Conservation (phyloP, 1,140 invertebrate genomes). For the Pectinophora gossypiella region DNA sequence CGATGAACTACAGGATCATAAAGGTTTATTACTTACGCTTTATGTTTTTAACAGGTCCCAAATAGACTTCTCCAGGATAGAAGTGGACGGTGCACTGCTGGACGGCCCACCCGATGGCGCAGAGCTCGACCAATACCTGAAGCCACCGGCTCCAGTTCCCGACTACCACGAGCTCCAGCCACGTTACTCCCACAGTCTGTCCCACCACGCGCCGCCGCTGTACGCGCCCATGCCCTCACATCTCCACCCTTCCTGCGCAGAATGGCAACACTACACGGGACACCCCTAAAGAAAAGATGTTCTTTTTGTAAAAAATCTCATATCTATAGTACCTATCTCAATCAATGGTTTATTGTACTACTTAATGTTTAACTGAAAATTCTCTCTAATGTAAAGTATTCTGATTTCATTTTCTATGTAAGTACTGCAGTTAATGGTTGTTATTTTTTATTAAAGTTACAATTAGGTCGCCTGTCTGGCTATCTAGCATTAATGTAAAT, state of each 20-base stretch:
- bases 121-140: constrained; percentile 63
- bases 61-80: constrained; percentile 56
- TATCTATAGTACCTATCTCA: too few relatives aligned
- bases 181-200: constrained; percentile 33
- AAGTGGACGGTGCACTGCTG: constrained; percentile 21
- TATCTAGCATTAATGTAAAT: constrained; percentile 24
- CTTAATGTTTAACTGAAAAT: too few relatives aligned
- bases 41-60: too few relatives aligned
- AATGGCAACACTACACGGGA: constrained; percentile 48
- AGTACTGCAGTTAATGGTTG: too few relatives aligned
- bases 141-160: constrained; percentile 34
- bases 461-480: constrained; percentile 33
- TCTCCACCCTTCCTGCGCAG: constrained; percentile 45
- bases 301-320: too few relatives aligned
- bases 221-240: constrained; percentile 47
- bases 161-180: constrained; percentile 66
- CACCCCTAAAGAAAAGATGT: constrained; percentile 51
- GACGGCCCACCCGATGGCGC: constrained; percentile 57
- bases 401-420: too few relatives aligned
- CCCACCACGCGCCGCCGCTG: constrained; percentile 39
- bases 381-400: too few relatives aligned
- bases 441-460: constrained; percentile 21
- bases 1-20: too few relatives aligned
- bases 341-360: too few relatives aligned
- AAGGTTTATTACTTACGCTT: too few relatives aligned